These are phyloP conservation scores for Metridium senile DNA, from an alignment of 92 coral and sea anemone genomes.

Conservation along the genomic window DNA sequence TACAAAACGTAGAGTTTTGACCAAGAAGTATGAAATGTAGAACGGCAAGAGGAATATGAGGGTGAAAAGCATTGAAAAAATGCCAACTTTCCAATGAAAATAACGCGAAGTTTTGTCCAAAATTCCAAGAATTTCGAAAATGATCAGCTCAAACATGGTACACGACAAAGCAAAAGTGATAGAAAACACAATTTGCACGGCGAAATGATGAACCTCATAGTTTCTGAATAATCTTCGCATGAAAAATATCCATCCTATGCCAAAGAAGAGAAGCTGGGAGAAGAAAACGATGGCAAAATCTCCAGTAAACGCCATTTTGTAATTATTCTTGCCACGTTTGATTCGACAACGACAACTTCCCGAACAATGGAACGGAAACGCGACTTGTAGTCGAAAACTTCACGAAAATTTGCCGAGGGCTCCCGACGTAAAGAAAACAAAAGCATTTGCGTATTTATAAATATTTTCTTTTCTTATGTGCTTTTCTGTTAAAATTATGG, in stretches of 20 bases:
- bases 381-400: neutral
- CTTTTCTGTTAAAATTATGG: neutral
- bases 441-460: no score
- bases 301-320: slow-evolving; percentile 86
- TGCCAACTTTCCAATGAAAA: slow-evolving; percentile 97
- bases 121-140: slow-evolving; percentile 93
- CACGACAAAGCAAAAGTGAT: slow-evolving; percentile 92
- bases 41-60: slow-evolving; percentile 90
- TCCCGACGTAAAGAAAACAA: no score
- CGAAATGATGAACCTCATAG: slow-evolving; percentile 92
- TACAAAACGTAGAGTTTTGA: slow-evolving; percentile 82
- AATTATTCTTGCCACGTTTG: slow-evolving; percentile 57
- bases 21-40: slow-evolving; percentile 92
- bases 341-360: neutral
- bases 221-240: slow-evolving; percentile 97
- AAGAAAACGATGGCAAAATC: slow-evolving; percentile 89
- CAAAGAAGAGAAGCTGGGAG: slow-evolving; percentile 90
- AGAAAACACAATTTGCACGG: slow-evolving; percentile 91
- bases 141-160: slow-evolving; percentile 97
- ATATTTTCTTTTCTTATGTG: no score
- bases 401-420: slow-evolving; percentile 27
- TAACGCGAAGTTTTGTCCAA: slow-evolving; percentile 86
- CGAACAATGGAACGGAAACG: slow-evolving; percentile 8
- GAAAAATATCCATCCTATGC: slow-evolving; percentile 96
- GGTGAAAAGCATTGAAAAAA: slow-evolving; percentile 94